Evolutionary conservation across 53 echinoderm and acorn worm genomes (phyloP).

Genomic region (Zoroaster sp.): DNA sequence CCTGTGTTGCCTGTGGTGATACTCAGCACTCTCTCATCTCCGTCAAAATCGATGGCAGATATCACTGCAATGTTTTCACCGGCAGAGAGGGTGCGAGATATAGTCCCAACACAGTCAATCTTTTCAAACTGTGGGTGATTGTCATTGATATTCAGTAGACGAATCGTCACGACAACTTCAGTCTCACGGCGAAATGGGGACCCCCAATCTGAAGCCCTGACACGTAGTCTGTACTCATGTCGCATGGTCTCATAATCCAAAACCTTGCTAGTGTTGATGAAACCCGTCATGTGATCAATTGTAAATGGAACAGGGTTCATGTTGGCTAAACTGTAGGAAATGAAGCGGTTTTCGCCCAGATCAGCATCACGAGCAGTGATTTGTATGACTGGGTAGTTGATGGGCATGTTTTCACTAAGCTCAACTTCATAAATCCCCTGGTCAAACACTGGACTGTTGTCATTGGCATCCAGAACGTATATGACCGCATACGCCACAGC

Average conservation of each 20-base stretch:
- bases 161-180: constrained; percentile 73
- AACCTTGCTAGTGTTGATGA: constrained; percentile 82
- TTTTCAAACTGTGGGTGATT: constrained; percentile 96
- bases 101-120: constrained; percentile 84
- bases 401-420: constrained; percentile 82
- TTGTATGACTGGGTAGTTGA: constrained; percentile 50
- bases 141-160: constrained; percentile 78
- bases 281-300: constrained; percentile 93
- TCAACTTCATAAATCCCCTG: constrained; percentile 59
- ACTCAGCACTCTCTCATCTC: constrained; percentile 57
- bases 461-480: constrained; percentile 83
- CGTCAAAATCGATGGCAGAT: constrained; percentile 94
- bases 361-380: constrained; percentile 81
- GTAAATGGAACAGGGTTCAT: constrained; percentile 85
- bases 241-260: constrained; percentile 96
- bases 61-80: constrained; percentile 76
- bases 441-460: constrained; percentile 86
- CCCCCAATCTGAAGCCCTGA: constrained; percentile 98
- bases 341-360: constrained; percentile 89
- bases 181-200: constrained; percentile 86
- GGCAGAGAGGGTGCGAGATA: constrained; percentile 66
- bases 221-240: constrained; percentile 69
- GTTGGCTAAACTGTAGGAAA: constrained; percentile 96
- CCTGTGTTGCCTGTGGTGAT: constrained; percentile 78
- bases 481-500: constrained; percentile 58